Evolutionary conservation across 2,888 invertebrate species (phyloP), one percentile per base, ranked within the genome.

Genomic region (Cephus pygmeus): DNA sequence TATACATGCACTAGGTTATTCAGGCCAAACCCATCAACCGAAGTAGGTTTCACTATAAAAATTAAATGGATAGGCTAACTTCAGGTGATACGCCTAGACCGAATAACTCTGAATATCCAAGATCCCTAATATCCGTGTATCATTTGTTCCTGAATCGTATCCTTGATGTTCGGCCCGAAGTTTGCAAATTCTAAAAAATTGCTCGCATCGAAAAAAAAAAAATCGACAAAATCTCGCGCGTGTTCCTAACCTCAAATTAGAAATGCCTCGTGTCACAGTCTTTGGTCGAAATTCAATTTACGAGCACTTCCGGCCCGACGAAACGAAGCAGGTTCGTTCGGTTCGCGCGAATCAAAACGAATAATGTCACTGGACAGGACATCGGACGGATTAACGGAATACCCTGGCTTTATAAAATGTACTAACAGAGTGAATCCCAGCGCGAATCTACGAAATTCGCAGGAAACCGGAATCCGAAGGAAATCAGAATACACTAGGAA

Each of bases 321-420:
- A 23, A 56, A 23, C 56, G 9, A 56, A 56, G 56, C 9, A 9
- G 9, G 6, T 23, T 23, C 56, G 56, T 56, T 23, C 23, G 56
- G 23, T 56, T 56, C 9, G 6, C 56, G 23, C 2, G 56, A 23
- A 56, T 23, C 23, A 2, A 23, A 23, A 56, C 9, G 56, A 56
- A 56, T 56, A 56, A 56, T 86, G 87, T 85, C 85, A 79, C 78
- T 83, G 69, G 83, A 81, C 69, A 78, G 79, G 31, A 78, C 80
- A 80, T 77, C 83, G 36, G 79, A 79, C 12, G 71, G 71, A 31
- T 71, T 15, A 12, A 9, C 34, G 71, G 9, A 56, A 23, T 23
- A 56, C 0, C 9, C 23, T 23, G 56, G 23, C 23, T 6, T 56
- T 23, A 56, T 56, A 23, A 56, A 56, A 56, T 9, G 15, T 3